Conservation (phyloP, 2,113 vertebrate species). For the Brachypodius melanocephalos region DNA sequence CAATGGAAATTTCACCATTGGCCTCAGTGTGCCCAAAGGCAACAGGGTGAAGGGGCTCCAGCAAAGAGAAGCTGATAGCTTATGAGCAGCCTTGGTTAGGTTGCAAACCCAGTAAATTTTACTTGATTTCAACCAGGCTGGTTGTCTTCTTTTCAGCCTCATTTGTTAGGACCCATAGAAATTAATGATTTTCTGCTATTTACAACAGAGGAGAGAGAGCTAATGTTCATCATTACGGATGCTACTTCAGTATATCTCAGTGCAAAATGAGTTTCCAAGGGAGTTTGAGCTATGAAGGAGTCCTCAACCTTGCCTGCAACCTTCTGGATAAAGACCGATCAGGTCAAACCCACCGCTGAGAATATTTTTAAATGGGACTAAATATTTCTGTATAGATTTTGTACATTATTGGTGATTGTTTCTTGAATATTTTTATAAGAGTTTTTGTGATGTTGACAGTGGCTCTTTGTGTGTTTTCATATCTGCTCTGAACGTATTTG, state of each 20-base stretch:
- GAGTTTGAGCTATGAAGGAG: not conserved
- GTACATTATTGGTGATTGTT: not conserved
- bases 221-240: fast-evolving
- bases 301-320: not conserved
- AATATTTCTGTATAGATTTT: not conserved
- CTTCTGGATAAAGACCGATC: not conserved
- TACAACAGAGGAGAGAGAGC: not conserved
- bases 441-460: not conserved
- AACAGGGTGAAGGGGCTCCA: not conserved
- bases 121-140: not conserved
- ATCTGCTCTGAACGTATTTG: not conserved
- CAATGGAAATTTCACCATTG: not conserved
- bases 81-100: not conserved
- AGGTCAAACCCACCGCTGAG: not conserved
- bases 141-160: not conserved
- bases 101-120: not conserved
- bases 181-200: not conserved
- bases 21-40: not conserved
- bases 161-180: not conserved
- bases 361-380: not conserved
- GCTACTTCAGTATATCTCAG: not conserved
- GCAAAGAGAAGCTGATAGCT: not conserved
- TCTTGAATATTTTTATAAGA: not conserved
- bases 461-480: not conserved
- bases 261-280: not conserved